Evolutionary conservation across 2,888 invertebrate genomes (phyloP).

Genomic region (Liodrosophila aerea): DNA sequence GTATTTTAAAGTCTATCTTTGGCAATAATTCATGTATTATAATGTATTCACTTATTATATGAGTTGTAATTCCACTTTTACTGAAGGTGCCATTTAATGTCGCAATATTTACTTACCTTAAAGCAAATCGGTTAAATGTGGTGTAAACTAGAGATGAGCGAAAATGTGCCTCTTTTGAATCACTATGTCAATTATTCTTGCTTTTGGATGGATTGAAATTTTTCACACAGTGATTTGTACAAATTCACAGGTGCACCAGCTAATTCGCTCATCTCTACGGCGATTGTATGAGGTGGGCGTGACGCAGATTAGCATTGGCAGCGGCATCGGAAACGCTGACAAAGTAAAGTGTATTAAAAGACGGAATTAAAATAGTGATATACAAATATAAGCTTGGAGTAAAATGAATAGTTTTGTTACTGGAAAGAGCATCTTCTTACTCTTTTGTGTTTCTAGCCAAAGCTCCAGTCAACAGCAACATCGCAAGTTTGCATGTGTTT

Average conservation of each 20-base stretch:
- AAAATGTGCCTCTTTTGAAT: conserved; percentile 29
- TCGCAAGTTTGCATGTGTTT: conserved; percentile 27
- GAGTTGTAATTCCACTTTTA: neutral
- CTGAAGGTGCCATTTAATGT: neutral
- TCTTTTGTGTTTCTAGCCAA: conserved; percentile 46
- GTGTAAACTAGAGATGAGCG: conserved; percentile 44
- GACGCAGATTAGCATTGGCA: conserved; percentile 17
- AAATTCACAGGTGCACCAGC: conserved; percentile 30
- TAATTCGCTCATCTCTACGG: conserved; percentile 43
- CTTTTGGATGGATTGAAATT: conserved; percentile 1
- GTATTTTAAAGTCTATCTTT: conserved; percentile 33
- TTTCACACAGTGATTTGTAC: conserved; percentile 21
- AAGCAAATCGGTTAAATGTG: conserved; percentile 4
- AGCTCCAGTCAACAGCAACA: conserved; percentile 28
- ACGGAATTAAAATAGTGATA: conserved; percentile 48
- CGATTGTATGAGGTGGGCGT: conserved; percentile 48
- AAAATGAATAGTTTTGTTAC: conserved; percentile 28
- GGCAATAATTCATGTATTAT: conserved; percentile 32
- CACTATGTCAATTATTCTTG: conserved; percentile 30
- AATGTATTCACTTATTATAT: conserved; percentile 17
- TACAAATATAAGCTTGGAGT: conserved; percentile 38
- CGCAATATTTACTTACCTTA: neutral
- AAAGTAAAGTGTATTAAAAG: conserved; percentile 52
- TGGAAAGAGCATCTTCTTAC: conserved; percentile 45
- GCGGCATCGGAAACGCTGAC: conserved; percentile 27